A percentile compares a stretch with the other conserved stretches of the same genome.
Conservation (phyloP, 2,888 invertebrate genomes). For the Anthophora plumipes region DNA sequence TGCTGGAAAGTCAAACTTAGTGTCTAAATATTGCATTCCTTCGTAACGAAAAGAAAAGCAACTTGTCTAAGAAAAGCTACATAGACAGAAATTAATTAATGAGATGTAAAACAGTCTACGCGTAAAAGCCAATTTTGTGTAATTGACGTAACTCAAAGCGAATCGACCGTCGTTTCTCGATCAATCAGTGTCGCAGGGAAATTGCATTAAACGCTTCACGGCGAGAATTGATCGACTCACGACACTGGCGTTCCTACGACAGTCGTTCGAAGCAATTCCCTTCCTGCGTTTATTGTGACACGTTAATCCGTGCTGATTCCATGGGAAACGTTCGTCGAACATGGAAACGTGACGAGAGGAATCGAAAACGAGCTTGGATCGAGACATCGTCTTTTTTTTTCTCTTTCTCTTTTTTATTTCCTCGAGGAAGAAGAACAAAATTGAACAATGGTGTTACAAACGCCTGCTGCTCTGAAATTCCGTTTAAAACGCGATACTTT, state of each 20-base stretch:
- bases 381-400: too few relatives aligned
- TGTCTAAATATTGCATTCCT: too few relatives aligned
- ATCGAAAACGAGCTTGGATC: too few relatives aligned
- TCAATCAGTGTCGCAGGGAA: slow-evolving; percentile 50
- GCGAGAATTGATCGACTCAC: slow-evolving; percentile 44
- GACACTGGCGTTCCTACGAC: slow-evolving; percentile 7
- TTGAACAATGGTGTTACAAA: background rate
- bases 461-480: background rate
- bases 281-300: background rate
- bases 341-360: too few relatives aligned
- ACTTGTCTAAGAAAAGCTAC: too few relatives aligned
- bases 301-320: slow-evolving; percentile 1
- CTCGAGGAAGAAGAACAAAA: background rate
- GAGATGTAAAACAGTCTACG: background rate
- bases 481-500: background rate
- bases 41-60: too few relatives aligned
- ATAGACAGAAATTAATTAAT: too few relatives aligned
- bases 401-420: too few relatives aligned
- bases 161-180: slow-evolving; percentile 32
- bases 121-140: slow-evolving; percentile 24
- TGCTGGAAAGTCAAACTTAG: too few relatives aligned
- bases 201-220: slow-evolving; percentile 49
- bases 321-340: background rate
- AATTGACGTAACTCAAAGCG: slow-evolving; percentile 54
- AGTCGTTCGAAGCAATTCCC: slow-evolving; percentile 31